Base-by-base conservation (phyloP, 2,113 vertebrate species). In the Chloebia gouldiae region DNA sequence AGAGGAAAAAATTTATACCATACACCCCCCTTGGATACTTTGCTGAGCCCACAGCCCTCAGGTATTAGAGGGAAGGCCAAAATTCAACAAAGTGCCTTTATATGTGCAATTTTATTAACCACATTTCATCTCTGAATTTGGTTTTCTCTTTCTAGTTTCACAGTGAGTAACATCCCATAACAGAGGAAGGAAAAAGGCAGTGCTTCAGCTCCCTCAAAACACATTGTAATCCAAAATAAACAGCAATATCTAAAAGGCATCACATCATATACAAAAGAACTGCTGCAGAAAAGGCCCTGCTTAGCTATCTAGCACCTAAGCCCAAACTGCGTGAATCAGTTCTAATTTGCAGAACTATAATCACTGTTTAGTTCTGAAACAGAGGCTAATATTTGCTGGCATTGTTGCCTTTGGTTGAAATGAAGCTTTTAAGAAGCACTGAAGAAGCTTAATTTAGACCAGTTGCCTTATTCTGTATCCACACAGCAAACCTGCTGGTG, bases 401-500 rank as follows among this genome's bases (percentile, higher is more conserved):
- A 83, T 47, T 82, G 54, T 14, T 66, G 57, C 17, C 37, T 86
- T 66, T 81, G 44, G 53, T 59, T 92, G 40, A 66, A 92, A 35
- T 70, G 49, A 16, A 88, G 54, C 77, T 80, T 70, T 90, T 88
- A 66, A 69, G 57, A 75, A 90, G 42, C 45, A 76, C 37, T 72
- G 70, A 91, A 73, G 21, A 30, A 27, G 60, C 13, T 63, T 71
- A 63, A 64, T 92, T 86, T 70, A 81, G 60, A 72, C 57, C 65
- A 61, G 64, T 91, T 96, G 83, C 35, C 59, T 72, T 56, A 37
- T 77, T 95, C 80, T 90, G 47, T 61, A 90, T 53, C 37, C 21
- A 65, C 35, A 68, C 2, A 24, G 50, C 37, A 95, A 51, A 27
- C 25, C n/a, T 86, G 60, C 54, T 87, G 72, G 8, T 69, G 30